Conservation (phyloP, 1,140 invertebrate species). For the Pristionchus pacificus region DNA sequence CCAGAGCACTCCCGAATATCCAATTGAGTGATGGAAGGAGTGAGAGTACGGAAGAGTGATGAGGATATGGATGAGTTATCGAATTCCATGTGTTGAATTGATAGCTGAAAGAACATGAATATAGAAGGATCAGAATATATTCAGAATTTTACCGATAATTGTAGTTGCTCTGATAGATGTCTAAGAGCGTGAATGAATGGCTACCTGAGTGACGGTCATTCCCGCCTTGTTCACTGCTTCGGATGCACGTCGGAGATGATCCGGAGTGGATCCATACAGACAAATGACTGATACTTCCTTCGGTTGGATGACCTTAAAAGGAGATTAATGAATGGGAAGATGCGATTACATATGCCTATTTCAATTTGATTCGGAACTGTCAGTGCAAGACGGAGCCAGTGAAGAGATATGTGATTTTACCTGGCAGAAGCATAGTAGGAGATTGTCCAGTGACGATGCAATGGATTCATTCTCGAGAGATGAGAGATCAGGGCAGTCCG, state of each 20-base stretch:
- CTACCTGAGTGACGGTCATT: conserved; percentile 6
- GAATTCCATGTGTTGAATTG: conserved; percentile 34
- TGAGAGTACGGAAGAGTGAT: background rate
- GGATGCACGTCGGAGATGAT: conserved; percentile 21
- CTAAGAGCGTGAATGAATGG: conserved; percentile 1
- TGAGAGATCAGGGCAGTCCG: conserved; percentile 28
- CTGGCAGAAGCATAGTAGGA: conserved; percentile 33
- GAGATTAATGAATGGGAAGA: background rate
- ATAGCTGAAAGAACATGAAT: conserved; percentile 21
- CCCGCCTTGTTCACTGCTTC: conserved; percentile 27
- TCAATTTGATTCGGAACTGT: no score
- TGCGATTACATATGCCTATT: no score
- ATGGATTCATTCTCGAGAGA: conserved; percentile 20
- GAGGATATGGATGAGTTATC: conserved; percentile 15
- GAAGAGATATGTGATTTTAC: conserved; percentile 7
- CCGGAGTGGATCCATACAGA: conserved; percentile 27
- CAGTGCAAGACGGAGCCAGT: no score
- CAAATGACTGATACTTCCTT: conserved; percentile 19
- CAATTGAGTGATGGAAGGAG: conserved; percentile 17
- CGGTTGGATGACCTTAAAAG: conserved; percentile 9
- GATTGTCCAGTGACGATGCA: conserved; percentile 21
- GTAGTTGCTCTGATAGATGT: background rate
- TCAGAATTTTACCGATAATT: background rate
- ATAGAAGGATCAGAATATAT: background rate
- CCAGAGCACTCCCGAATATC: conserved; percentile 27